phyloP scores from a whole-genome alignment of 1,140 invertebrate species.

The Lucilia sericata region DNA sequence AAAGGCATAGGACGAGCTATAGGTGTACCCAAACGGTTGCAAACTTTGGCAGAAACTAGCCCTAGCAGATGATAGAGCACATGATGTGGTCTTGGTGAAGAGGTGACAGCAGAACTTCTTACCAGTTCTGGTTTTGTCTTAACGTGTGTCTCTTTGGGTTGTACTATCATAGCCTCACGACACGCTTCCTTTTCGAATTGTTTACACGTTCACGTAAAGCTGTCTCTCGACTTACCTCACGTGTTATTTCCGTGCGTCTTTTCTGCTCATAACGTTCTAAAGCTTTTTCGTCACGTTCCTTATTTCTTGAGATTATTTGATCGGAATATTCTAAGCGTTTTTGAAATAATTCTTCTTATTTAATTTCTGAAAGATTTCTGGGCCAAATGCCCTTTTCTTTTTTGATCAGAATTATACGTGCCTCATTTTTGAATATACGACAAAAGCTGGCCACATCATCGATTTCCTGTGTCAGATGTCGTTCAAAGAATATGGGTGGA shows the following conservation, averaged over 20 bases:
- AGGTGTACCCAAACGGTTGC: constrained; percentile 55
- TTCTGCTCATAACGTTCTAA: constrained; percentile 61
- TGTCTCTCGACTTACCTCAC: constrained; percentile 60
- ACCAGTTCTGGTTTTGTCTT: constrained; percentile 45
- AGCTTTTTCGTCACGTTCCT: constrained; percentile 61
- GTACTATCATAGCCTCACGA: constrained; percentile 61
- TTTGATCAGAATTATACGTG: constrained; percentile 63
- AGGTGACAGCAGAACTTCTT: background rate
- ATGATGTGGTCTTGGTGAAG: constrained; percentile 21
- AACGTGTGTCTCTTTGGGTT: constrained; percentile 56
- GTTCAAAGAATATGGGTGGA: constrained; percentile 66
- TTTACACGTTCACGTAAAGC: constrained; percentile 63
- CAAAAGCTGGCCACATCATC: constrained; percentile 65
- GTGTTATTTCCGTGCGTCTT: constrained; percentile 59
- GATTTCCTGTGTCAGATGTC: constrained; percentile 60
- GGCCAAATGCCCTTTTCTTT: constrained; percentile 64
- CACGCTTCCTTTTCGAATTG: constrained; percentile 59
- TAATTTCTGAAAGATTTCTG: constrained; percentile 62
- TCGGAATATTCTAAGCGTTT: constrained; percentile 64
- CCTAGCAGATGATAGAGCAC: background rate
- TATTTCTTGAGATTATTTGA: constrained; percentile 62
- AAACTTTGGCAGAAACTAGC: background rate
- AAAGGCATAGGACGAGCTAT: constrained; percentile 54
- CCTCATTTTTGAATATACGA: constrained; percentile 65
- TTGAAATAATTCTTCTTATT: constrained; percentile 56